Evolutionary conservation across 2,113 vertebrate species (phyloP).

Genomic region (Balaenoptera acutorostrata): DNA sequence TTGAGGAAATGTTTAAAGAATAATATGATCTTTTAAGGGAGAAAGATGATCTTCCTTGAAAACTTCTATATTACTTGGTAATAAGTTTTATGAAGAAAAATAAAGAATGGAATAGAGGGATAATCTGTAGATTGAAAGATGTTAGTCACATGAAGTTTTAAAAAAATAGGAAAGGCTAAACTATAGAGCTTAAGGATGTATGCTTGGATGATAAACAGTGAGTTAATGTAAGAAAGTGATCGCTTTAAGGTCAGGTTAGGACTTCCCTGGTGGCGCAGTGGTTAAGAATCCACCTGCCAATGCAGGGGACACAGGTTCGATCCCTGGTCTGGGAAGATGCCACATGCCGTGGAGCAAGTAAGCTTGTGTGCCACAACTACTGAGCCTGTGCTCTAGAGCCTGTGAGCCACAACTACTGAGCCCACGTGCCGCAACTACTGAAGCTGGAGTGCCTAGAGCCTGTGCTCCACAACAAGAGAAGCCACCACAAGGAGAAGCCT

Average conservation of each 20-base stretch:
- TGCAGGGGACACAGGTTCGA: too few species aligned
- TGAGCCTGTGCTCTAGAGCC: too few species aligned
- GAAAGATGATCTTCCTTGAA: neutral
- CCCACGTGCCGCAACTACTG: too few species aligned
- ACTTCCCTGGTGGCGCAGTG: too few species aligned
- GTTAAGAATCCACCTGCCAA: too few species aligned
- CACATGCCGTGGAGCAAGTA: too few species aligned
- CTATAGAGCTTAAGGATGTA: neutral
- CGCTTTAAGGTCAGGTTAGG: neutral
- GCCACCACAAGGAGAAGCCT: too few species aligned
- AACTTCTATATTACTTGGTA: neutral
- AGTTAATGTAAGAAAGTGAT: neutral
- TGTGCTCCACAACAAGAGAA: too few species aligned
- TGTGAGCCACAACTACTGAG: too few species aligned
- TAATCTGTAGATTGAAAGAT: neutral
- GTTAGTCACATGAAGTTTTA: neutral
- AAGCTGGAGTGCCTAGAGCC: too few species aligned
- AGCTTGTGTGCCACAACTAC: too few species aligned
- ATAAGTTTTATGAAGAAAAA: neutral
- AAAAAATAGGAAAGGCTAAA: neutral
- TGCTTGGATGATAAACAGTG: neutral
- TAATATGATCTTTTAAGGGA: neutral
- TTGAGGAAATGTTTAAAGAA: neutral
- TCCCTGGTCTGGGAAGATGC: too few species aligned
- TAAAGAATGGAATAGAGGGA: neutral